Conservation (phyloP, 2,888 invertebrate genomes). For the Hyposoter didymator region DNA sequence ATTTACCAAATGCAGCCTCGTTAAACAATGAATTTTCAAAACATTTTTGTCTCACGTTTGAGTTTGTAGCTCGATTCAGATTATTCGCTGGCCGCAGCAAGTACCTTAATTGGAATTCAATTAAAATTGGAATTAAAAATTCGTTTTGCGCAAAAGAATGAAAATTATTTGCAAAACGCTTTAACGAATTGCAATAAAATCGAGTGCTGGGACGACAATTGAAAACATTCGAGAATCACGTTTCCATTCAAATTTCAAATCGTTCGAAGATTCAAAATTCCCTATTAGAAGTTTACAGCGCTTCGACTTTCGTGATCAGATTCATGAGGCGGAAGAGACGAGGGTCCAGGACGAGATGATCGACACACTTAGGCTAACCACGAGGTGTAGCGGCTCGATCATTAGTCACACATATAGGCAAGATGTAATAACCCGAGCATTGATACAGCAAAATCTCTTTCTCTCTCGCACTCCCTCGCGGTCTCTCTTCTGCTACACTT, state of each 20-base stretch:
- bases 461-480: slow-evolving; percentile 32
- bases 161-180: background rate
- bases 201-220: background rate
- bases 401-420: slow-evolving; percentile 56
- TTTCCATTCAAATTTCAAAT: background rate
- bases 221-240: background rate
- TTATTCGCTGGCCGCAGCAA: no score
- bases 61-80: no score
- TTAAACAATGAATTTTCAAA: background rate
- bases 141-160: background rate
- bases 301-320: background rate
- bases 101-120: background rate
- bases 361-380: slow-evolving; percentile 46
- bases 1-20: background rate
- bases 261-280: background rate
- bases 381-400: slow-evolving; percentile 33
- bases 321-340: slow-evolving; percentile 2
- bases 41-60: no score
- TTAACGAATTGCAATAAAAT: background rate
- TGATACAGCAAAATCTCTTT: slow-evolving; percentile 42
- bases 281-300: background rate
- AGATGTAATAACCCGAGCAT: slow-evolving; percentile 45
- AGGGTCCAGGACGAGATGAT: slow-evolving; percentile 22
- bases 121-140: background rate
- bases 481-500: slow-evolving; percentile 61